These are phyloP conservation scores for Oscarella lobularis DNA, from an alignment of 37 sponge, comb jelly and placozoan species.

Conservation along the genomic window DNA sequence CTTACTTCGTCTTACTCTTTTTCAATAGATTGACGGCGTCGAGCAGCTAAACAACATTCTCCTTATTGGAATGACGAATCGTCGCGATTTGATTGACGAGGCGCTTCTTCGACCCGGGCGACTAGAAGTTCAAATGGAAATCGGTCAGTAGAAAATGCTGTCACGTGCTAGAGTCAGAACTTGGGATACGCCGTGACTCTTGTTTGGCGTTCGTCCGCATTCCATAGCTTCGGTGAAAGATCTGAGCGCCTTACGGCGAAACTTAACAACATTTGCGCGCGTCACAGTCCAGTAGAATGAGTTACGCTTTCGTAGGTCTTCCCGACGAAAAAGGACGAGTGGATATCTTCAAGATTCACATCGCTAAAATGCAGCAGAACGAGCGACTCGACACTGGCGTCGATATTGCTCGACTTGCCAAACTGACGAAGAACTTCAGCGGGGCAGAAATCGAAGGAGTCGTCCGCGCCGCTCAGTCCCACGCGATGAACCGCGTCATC, in stretches of 20 bases:
- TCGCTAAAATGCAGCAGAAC: conserved; percentile 44
- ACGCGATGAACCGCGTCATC: conserved; percentile 81
- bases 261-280: too few relatives aligned
- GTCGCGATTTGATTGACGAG: conserved; percentile 95
- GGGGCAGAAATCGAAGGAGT: conserved; percentile 98
- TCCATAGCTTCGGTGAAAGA: too few relatives aligned
- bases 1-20: too few relatives aligned
- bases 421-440: conserved; percentile 81
- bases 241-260: too few relatives aligned
- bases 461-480: conserved; percentile 73
- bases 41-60: conserved; percentile 98
- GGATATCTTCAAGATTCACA: conserved; percentile 91
- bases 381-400: conserved; percentile 50
- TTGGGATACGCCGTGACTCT: too few relatives aligned
- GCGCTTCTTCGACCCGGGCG: conserved; percentile 91
- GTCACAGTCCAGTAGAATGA: too few relatives aligned
- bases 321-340: conserved; percentile 81
- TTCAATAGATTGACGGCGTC: conserved; percentile 90
- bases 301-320: conserved; percentile 54
- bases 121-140: conserved; percentile 95
- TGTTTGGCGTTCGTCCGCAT: too few relatives aligned
- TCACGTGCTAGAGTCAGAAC: too few relatives aligned
- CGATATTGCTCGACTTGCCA: conserved; percentile 49
- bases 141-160: conserved; percentile 39
- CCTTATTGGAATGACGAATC: conserved; percentile 90